phyloP scores from a whole-genome alignment of 2,888 invertebrate species.

The Ecliptopera silaceata region DNA sequence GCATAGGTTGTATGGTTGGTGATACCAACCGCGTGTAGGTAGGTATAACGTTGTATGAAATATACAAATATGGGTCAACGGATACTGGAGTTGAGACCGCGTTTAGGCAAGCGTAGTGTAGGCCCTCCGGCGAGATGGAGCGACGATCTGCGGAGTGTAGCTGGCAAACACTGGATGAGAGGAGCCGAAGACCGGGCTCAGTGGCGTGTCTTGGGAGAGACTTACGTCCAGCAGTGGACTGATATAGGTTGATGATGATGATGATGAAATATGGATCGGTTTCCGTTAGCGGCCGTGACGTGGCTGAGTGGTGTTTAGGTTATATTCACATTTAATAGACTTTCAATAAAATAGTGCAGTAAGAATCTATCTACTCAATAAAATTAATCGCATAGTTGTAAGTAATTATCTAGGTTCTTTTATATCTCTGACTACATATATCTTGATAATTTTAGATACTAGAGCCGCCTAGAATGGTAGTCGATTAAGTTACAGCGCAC shows the following conservation, averaged over 20 bases:
- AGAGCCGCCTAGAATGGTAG: slow-evolving; percentile 33
- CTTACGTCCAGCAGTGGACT: no score
- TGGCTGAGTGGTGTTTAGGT: slow-evolving; percentile 33
- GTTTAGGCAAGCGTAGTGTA: no score
- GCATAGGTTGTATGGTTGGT: slow-evolving; percentile 7
- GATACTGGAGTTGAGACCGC: no score
- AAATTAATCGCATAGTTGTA: slow-evolving; percentile 20
- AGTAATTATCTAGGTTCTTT: slow-evolving; percentile 6
- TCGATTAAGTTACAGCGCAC: slow-evolving; percentile 18
- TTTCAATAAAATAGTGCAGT: slow-evolving; percentile 8
- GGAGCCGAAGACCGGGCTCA: no score
- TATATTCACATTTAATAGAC: slow-evolving; percentile 26
- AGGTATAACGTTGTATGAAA: slow-evolving; percentile 10
- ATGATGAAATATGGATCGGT: slow-evolving; percentile 25
- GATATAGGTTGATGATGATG: no score
- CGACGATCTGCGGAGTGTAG: no score
- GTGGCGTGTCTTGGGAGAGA: no score
- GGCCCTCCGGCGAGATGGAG: no score
- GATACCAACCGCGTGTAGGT: not conserved
- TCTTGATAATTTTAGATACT: slow-evolving; percentile 12
- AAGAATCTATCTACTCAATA: slow-evolving; percentile 34
- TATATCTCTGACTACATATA: not conserved
- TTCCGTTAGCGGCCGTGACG: slow-evolving; percentile 19
- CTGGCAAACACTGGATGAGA: no score
- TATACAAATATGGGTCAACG: no score